Evolutionary conservation across 2,797 vertebrate genomes (phyloP).

Genomic region (Pseudopleuronectes americanus): DNA sequence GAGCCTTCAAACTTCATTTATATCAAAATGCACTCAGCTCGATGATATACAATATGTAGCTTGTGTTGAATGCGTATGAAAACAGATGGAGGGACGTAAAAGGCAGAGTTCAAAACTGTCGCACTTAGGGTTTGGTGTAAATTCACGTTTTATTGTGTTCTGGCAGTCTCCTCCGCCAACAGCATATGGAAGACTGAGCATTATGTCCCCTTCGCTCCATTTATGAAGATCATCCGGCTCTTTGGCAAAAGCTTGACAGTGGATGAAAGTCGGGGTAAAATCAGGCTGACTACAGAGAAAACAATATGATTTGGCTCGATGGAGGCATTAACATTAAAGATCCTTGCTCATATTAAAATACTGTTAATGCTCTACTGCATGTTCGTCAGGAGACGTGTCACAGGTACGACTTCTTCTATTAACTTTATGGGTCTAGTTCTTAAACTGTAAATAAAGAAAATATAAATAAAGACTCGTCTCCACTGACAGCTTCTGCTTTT

Average conservation of each 20-base stretch:
- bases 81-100: slow-evolving; percentile 2
- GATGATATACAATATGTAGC: slow-evolving; percentile 4
- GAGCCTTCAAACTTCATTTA: slow-evolving; percentile 48
- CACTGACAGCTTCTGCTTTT: too few relatives aligned
- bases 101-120: slow-evolving; percentile 13
- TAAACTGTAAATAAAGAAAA: too few relatives aligned
- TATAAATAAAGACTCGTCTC: too few relatives aligned
- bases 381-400: too few relatives aligned
- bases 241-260: slow-evolving; percentile 22
- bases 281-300: not conserved
- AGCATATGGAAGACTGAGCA: slow-evolving; percentile 15
- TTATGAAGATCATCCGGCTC: slow-evolving; percentile 16
- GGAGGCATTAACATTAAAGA: slow-evolving; percentile 11
- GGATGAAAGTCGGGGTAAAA: slow-evolving; percentile 22
- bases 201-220: slow-evolving; percentile 30
- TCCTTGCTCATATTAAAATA: slow-evolving; percentile 27
- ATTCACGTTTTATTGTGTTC: slow-evolving; percentile 8
- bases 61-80: slow-evolving; percentile 7
- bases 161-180: not conserved
- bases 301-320: not conserved
- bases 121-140: not conserved
- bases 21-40: slow-evolving; percentile 40
- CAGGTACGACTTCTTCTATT: too few relatives aligned
- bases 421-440: too few relatives aligned
- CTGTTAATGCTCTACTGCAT: slow-evolving; percentile 14